These are phyloP conservation scores for Drosophila triauraria DNA, from an alignment of 1,140 invertebrate genomes.

Conservation along the genomic window DNA sequence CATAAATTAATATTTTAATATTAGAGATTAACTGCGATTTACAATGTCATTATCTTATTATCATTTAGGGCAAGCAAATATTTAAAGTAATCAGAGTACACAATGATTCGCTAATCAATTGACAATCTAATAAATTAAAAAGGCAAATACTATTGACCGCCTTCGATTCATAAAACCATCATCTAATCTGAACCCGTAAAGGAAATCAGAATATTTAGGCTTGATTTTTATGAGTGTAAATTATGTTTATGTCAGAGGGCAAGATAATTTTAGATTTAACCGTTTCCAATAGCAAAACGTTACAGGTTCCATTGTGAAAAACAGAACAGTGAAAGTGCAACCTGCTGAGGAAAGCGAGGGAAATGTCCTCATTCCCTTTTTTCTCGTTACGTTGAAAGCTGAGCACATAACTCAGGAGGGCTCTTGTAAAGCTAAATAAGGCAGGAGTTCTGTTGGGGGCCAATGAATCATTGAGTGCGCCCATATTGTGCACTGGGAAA, in stretches of 20 bases:
- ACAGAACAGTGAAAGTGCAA: conserved; percentile 74
- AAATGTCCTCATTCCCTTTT: conserved; percentile 41
- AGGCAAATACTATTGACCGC: background rate
- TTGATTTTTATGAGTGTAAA: conserved; percentile 7
- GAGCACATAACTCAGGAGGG: conserved; percentile 43
- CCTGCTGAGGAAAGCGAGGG: conserved; percentile 51
- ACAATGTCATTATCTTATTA: background rate
- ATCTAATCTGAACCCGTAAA: conserved; percentile 23
- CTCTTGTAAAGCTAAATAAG: conserved; percentile 35
- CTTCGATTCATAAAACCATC: conserved; percentile 14
- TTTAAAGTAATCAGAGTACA: background rate
- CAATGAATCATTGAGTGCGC: conserved; percentile 75
- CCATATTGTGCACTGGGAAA: conserved; percentile 44
- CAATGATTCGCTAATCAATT: conserved; percentile 2
- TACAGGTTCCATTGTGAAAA: conserved; percentile 22
- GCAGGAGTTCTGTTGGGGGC: conserved; percentile 55
- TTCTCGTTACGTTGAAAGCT: conserved; percentile 52
- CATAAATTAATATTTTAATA: background rate
- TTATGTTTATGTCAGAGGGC: background rate
- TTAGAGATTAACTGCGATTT: background rate
- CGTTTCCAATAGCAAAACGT: background rate
- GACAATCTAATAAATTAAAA: conserved; percentile 13
- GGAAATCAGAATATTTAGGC: background rate
- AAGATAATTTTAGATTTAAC: background rate
- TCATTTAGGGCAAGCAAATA: background rate